Evolutionary conservation across 1,140 invertebrate species (phyloP).

Genomic region (Tribolium madens): DNA sequence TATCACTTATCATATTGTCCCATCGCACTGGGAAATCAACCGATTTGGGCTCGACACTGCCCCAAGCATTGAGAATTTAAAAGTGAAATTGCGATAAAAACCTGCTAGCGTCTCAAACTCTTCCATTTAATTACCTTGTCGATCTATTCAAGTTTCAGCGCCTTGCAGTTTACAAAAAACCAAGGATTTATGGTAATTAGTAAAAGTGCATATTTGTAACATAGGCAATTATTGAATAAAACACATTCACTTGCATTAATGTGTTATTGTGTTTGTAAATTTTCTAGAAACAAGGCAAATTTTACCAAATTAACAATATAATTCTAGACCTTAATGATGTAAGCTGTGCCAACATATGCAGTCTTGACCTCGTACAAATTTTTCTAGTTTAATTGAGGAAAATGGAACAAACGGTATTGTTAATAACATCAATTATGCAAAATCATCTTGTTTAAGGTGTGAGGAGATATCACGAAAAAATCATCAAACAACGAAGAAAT

Average conservation of each 20-base stretch:
- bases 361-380: neutral
- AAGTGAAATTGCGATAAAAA: conserved; percentile 26
- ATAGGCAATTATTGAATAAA: conserved; percentile 1
- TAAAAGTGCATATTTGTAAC: conserved; percentile 36
- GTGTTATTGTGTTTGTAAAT: neutral
- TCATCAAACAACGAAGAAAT: neutral
- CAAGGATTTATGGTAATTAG: conserved; percentile 34
- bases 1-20: conserved; percentile 14
- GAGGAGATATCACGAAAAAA: neutral
- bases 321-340: neutral
- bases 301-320: neutral
- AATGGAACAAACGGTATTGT: neutral
- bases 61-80: conserved; percentile 6
- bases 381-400: neutral
- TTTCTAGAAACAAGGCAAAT: neutral
- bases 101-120: neutral
- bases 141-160: neutral
- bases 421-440: neutral
- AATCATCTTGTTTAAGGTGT: neutral
- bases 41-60: no score
- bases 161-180: conserved; percentile 6
- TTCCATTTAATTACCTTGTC: neutral
- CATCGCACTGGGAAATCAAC: neutral
- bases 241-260: conserved; percentile 10
- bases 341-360: neutral